phyloP scores from a whole-genome alignment of 2,888 invertebrate species.

The Crossocerus cetratus region DNA sequence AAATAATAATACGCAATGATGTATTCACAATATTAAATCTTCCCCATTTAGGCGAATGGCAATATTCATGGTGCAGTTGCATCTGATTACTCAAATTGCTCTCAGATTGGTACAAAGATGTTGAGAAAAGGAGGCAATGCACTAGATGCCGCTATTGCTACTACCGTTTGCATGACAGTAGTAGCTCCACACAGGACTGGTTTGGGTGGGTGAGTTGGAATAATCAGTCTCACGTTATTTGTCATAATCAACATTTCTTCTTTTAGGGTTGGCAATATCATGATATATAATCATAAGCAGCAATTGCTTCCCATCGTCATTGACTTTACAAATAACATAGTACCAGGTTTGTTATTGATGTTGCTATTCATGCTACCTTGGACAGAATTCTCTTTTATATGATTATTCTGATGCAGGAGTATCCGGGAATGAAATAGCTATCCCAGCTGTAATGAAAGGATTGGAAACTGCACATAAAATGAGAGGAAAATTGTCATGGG shows the following conservation, averaged over 20 bases:
- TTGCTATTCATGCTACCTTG: too few species aligned
- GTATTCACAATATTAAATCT: constrained; percentile 3
- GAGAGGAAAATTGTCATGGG: constrained; percentile 81
- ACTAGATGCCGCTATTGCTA: constrained; percentile 86
- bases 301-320: constrained; percentile 79
- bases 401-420: constrained; percentile 45
- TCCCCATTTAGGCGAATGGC: constrained; percentile 45
- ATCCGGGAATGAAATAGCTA: constrained; percentile 64
- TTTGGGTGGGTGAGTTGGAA: constrained; percentile 84
- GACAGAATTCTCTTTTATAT: too few species aligned
- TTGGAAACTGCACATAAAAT: constrained; percentile 79
- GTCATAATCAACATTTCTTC: constrained; percentile 15
- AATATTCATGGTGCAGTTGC: constrained; percentile 85
- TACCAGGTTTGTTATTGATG: constrained; percentile 57
- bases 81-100: constrained; percentile 84
- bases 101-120: constrained; percentile 83
- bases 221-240: constrained; percentile 11
- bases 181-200: constrained; percentile 86
- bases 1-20: neutral
- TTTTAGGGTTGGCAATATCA: constrained; percentile 84
- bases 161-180: constrained; percentile 86
- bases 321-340: constrained; percentile 78
- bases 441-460: constrained; percentile 81
- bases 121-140: constrained; percentile 86
- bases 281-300: constrained; percentile 85